Percentiles rank a stretch among this genome's conserved stretches.
phyloP scores from a whole-genome alignment of 1,140 invertebrate species.

The Bombyx mori region ASM3026992v2 NC_085115.1:9086501-9087000 shows the following conservation, averaged over 20 bases:
- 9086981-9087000: no score
- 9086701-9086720: constrained; percentile 46
- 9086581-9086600: no score
- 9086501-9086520: no score
- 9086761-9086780: constrained; percentile 30
- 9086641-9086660: no score
- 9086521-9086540: no score
- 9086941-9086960: background rate
- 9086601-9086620: no score
- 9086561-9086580: no score
- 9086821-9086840: constrained; percentile 12
- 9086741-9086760: constrained; percentile 66
- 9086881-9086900: constrained; percentile 4
- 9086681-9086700: constrained; percentile 7
- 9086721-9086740: constrained; percentile 31
- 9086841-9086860: constrained; percentile 8
- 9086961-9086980: background rate
- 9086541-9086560: no score
- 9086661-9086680: no score
- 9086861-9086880: constrained; percentile 9
- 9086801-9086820: constrained; percentile 17
- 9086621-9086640: no score
- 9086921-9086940: background rate
- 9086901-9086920: background rate
- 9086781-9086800: constrained; percentile 26